Evolutionary conservation across 2,113 vertebrate species (phyloP).

Genomic region (Dasyornis broadbenti): DNA sequence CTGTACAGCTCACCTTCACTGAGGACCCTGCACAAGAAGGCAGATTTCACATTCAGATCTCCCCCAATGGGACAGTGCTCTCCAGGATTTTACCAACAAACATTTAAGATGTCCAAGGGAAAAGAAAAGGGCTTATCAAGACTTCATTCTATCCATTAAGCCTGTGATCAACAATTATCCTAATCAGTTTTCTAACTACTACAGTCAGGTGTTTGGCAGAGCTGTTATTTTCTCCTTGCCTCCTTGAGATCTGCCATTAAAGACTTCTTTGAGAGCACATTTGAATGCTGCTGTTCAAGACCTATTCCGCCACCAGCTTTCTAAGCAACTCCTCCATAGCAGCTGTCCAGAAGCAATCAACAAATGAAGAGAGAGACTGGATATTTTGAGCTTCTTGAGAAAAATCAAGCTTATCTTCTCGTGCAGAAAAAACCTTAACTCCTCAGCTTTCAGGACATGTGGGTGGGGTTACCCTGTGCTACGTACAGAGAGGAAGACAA

Average conservation of each 20-base stretch:
- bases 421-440: not conserved
- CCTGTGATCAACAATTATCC: not conserved
- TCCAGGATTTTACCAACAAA: not conserved
- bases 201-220: not conserved
- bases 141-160: not conserved
- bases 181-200: not conserved
- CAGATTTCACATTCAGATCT: not conserved
- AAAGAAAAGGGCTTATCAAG: not conserved
- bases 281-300: not conserved
- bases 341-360: not conserved
- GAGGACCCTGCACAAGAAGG: not conserved
- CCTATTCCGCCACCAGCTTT: not conserved
- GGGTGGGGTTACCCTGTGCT: not conserved
- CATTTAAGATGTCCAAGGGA: not conserved
- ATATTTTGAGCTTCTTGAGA: not conserved
- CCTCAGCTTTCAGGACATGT: not conserved
- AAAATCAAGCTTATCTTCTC: not conserved
- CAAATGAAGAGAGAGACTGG: not conserved
- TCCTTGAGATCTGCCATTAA: not conserved
- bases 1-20: not conserved
- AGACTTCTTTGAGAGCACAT: not conserved
- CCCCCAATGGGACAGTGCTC: not conserved
- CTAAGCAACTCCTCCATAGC: not conserved
- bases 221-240: not conserved
- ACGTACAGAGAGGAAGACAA: fast-evolving